phyloP scores from a whole-genome alignment of 2,888 invertebrate genomes.

The Heliconius hortense region DNA sequence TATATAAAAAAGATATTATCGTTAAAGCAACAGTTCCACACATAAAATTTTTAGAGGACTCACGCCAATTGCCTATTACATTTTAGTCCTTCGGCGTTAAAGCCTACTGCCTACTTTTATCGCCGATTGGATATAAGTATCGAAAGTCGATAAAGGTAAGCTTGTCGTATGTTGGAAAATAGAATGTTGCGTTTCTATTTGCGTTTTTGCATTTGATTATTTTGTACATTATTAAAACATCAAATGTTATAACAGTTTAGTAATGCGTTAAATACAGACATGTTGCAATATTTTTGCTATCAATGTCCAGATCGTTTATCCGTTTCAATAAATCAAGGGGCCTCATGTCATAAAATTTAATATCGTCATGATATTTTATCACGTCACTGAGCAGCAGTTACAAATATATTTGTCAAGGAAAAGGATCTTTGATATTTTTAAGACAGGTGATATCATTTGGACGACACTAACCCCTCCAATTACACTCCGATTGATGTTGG shows the following conservation, averaged over 20 bases:
- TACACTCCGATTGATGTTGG: constrained; percentile 73
- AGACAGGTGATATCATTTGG: constrained; percentile 59
- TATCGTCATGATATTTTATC: constrained; percentile 36
- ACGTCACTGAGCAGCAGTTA: constrained; percentile 33
- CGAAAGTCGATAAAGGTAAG: constrained; percentile 38
- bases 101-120: constrained; percentile 48
- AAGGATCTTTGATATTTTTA: constrained; percentile 45
- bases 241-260: not conserved
- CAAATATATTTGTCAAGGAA: constrained; percentile 41
- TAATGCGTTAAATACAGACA: not conserved
- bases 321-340: constrained; percentile 30
- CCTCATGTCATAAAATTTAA: constrained; percentile 31
- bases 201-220: constrained; percentile 18
- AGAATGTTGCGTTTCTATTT: constrained; percentile 32
- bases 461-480: constrained; percentile 71
- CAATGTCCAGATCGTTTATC: not conserved
- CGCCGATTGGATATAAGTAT: constrained; percentile 48
- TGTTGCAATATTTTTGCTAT: not conserved
- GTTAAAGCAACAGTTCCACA: constrained; percentile 40
- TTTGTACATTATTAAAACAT: not conserved
- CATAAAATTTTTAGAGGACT: constrained; percentile 44
- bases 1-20: constrained; percentile 17
- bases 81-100: constrained; percentile 51
- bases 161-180: constrained; percentile 36
- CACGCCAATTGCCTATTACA: constrained; percentile 59